Base-by-base conservation (phyloP, 2,797 vertebrate genomes). In the Euthynnus affinis region DNA sequence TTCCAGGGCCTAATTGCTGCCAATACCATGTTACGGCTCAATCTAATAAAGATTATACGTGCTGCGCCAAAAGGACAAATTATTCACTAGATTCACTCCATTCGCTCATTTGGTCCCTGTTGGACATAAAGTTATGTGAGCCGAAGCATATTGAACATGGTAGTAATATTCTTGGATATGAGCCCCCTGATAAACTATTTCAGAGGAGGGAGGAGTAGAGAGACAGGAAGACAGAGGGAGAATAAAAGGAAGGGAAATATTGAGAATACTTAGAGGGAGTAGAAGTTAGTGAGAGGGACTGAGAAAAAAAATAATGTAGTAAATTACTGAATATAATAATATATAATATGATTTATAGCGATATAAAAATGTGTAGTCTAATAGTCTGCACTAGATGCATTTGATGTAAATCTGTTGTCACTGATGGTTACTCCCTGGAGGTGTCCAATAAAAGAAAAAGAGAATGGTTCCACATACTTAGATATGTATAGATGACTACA, bases 11-110 rank as follows among this genome's bases (percentile, higher is more conserved):
- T 93, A 93, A 93, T 94, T 90, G 88, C 89, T 91, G 86, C 85
- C 84, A 84, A 89, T 91, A 84, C 76, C 89, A 88, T 84, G 92
- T 90, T 87, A 91, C 70, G 13, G 86, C 90, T 92, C 91, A 91
- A 90, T 92, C 89, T 91, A 92, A 91, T 91, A 91, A 90, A 92
- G 87, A 94, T 92, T 91, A 91, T 87, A 87, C 55, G 80, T 89
- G 82, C 86, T 81, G 84, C 76, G 78, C 77, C 87, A 88, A 93
- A 91, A 92, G 92, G 89, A 93, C 90, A 92, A 92, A 92, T 90
- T 91, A 90, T 91, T 90, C 88, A 2, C 76, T 79, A 69, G 71
- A 84, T 90, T 87, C 71, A 77, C 73, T 82, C 56, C 2, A 71
- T 87, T 85, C 73, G 27, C 74, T 91, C 89, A 78, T 90, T 90